Percentiles rank a stretch among this genome's conserved stretches.
These are phyloP conservation scores for Galbula dea DNA, from an alignment of 2,113 vertebrate genomes.

Conservation along the genomic window DNA sequence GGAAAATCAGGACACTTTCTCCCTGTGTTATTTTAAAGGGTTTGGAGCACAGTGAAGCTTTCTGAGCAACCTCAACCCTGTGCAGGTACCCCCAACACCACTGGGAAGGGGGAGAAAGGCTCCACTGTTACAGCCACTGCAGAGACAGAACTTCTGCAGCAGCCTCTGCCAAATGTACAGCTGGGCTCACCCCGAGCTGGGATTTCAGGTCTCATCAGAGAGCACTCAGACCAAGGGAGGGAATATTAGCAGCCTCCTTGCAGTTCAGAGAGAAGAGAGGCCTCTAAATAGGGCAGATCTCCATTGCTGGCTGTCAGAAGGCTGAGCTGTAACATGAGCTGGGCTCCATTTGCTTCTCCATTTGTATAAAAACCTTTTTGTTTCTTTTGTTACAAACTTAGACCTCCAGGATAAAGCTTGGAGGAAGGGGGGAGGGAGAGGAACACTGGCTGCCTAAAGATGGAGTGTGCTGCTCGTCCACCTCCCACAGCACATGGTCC, in stretches of 20 bases:
- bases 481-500: not conserved
- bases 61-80: not conserved
- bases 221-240: constrained; percentile 32
- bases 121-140: constrained; percentile 4
- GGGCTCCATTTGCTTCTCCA: constrained; percentile 61
- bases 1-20: constrained; percentile 5
- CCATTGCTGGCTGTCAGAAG: constrained; percentile 58
- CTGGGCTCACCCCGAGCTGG: not conserved
- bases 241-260: constrained; percentile 35
- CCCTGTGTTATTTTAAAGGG: not conserved
- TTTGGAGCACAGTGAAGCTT: not conserved
- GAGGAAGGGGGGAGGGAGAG: constrained; percentile 17
- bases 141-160: not conserved
- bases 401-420: constrained; percentile 56
- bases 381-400: constrained; percentile 68
- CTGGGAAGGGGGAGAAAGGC: not conserved
- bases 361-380: constrained; percentile 68
- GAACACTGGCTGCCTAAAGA: constrained; percentile 32
- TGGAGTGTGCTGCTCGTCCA: constrained; percentile 2
- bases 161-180: constrained; percentile 23
- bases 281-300: constrained; percentile 56
- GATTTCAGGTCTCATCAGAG: constrained; percentile 44
- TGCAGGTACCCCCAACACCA: not conserved
- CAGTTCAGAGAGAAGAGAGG: constrained; percentile 46
- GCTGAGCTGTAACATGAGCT: constrained; percentile 64